Percentiles rank a stretch among this genome's conserved stretches.
Conservation (phyloP, 2,888 invertebrate species). For the Eilema caniola region DNA sequence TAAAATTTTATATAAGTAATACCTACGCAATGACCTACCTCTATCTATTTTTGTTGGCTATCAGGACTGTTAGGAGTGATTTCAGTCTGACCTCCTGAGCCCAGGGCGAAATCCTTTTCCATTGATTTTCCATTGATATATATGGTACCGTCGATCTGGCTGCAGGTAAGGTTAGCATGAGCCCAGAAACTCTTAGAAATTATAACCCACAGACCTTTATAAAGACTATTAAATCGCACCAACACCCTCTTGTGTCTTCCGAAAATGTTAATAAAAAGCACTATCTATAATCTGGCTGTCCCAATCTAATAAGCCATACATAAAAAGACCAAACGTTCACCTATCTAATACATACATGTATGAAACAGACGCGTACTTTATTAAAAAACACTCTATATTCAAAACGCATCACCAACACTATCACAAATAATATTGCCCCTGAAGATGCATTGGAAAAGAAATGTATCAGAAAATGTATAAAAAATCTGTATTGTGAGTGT, state of each 20-base stretch:
- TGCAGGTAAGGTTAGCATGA: too few species aligned
- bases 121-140: too few species aligned
- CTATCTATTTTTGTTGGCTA: too few species aligned
- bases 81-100: neutral
- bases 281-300: slow-evolving; percentile 7
- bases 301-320: slow-evolving; percentile 22
- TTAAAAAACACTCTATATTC: slow-evolving; percentile 86
- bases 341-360: slow-evolving; percentile 29
- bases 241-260: neutral
- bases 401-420: slow-evolving; percentile 84
- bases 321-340: slow-evolving; percentile 31
- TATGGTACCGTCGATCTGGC: too few species aligned
- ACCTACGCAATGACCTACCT: too few species aligned
- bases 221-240: neutral
- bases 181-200: neutral
- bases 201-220: neutral
- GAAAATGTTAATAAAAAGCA: neutral
- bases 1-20: too few species aligned
- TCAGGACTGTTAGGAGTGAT: too few species aligned
- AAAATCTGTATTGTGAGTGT: slow-evolving; percentile 74
- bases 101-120: neutral
- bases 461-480: slow-evolving; percentile 86
- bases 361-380: slow-evolving; percentile 74
- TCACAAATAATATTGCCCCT: slow-evolving; percentile 85
- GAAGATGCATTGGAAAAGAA: slow-evolving; percentile 85